These are phyloP conservation scores for Rambutsinella grinnellia DNA, from an alignment of 2,888 invertebrate species.

Conservation along the genomic window DNA sequence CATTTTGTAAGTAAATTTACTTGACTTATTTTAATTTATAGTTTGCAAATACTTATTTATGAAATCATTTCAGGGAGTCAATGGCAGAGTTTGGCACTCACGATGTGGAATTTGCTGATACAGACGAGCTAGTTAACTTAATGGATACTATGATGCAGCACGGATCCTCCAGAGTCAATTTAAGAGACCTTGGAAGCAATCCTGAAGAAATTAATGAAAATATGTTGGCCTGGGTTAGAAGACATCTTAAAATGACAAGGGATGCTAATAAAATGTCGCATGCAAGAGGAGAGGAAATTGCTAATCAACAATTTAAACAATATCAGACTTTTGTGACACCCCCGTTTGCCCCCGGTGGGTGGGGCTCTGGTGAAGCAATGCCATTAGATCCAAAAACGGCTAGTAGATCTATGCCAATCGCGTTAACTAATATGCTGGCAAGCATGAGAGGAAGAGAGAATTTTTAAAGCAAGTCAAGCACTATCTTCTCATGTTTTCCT, in stretches of 20 bases:
- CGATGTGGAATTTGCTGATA: conserved; percentile 47
- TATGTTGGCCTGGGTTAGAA: conserved; percentile 42
- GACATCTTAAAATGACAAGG: conserved; percentile 33
- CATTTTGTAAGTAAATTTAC: conserved; percentile 31
- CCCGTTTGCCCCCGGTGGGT: conserved; percentile 13
- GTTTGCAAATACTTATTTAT: no score
- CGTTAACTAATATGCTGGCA: conserved; percentile 9
- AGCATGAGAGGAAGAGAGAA: conserved; percentile 4
- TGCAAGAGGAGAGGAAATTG: conserved; percentile 32
- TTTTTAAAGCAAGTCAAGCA: neutral
- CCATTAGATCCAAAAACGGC: conserved; percentile 42
- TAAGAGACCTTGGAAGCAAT: conserved; percentile 49
- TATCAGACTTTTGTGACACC: conserved; percentile 43
- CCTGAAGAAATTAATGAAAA: conserved; percentile 51
- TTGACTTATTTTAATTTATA: no score
- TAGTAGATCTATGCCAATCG: conserved; percentile 1
- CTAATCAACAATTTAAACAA: conserved; percentile 42
- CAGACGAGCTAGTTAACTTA: conserved; percentile 47
- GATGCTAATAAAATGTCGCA: conserved; percentile 41
- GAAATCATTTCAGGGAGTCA: no score
- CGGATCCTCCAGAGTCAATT: conserved; percentile 25
- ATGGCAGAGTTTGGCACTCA: conserved; percentile 52
- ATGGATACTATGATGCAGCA: conserved; percentile 48
- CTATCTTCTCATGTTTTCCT: neutral
- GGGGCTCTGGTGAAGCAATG: conserved; percentile 14